Base-by-base conservation (phyloP, 2,888 invertebrate species). In the Salpingus planirostris region DNA sequence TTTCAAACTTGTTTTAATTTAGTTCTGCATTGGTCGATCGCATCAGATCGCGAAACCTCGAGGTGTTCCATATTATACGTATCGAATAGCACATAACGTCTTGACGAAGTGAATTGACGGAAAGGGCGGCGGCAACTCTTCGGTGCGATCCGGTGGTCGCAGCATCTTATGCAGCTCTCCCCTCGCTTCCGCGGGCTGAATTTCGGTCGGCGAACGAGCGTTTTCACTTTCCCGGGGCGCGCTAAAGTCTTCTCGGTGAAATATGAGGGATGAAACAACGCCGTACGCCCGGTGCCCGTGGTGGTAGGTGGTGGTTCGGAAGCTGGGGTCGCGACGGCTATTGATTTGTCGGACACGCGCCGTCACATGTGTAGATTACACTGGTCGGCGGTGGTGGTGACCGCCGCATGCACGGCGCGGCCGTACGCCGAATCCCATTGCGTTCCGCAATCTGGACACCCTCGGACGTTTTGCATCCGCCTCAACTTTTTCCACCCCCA, bases 1-100 rank as follows among this genome's bases (percentile, higher is more conserved):
- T 55, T 59, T 58, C 53, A 57, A 57, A 58, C 51, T 54, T 55
- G 56, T 58, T 60, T 59, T 60, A 60, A 60, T 60, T 59, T 50
- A 50, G 52, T 54, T 52, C 50, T 44, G 47, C 42, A 43, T n/a
- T n/a, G n/a, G n/a, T n/a, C n/a, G n/a, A n/a, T n/a, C n/a, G n/a
- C n/a, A n/a, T n/a, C n/a, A n/a, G n/a, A n/a, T n/a, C n/a, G n/a
- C n/a, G n/a, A n/a, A n/a, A n/a, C n/a, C n/a, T n/a, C n/a, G n/a
- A n/a, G n/a, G n/a, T n/a, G n/a, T n/a, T n/a, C n/a, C n/a, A n/a
- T n/a, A n/a, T n/a, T n/a, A n/a, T n/a, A n/a, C n/a, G n/a, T n/a
- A n/a, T n/a, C n/a, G n/a, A n/a, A n/a, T n/a, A n/a, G n/a, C n/a
- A n/a, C n/a, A n/a, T n/a, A n/a, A n/a, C n/a, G n/a, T n/a, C n/a